Base-by-base conservation (phyloP, 37 sponge, comb jelly and placozoan species). In the Hexactinellida sp. region DNA sequence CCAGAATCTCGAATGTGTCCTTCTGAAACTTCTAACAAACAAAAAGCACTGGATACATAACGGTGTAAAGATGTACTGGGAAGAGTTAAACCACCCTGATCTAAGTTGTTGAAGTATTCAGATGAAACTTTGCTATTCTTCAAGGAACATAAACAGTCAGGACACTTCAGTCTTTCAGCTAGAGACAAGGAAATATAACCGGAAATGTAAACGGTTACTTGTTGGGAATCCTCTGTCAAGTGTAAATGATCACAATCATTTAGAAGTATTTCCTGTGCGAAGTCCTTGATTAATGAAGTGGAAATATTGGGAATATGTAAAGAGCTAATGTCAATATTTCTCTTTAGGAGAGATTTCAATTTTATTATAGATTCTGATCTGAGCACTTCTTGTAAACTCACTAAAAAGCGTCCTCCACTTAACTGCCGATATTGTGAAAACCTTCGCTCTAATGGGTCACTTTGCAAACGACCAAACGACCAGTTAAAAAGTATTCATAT, bases 281-380 rank as follows among this genome's bases (percentile, higher is more conserved):
- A 63, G 32, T 63, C 76, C 21, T 63, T 25, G 76, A 28, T 63
- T 25, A 23, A 63, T 63, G 76, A 63, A 63, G 3, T 63, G 13
- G 76, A 63, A 28, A 25, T 10, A 32, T 10, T n/a, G 21, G 76
- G 30, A 25, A 25, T 1, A 63, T n/a, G n/a, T 63, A 63, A 28
- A 63, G 76, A 63, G 30, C 28, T 63, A n/a, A 63, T 63, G 76
- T 63, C 76, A 63, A 63, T 63, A 63, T 63, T 63, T 63, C 76
- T 10, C 76, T 63, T 63, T 63, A 63, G n/a, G 76, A 63, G 76
- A 63, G 76, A 63, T 63, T 63, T 63, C 76, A 63, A 63, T 23
- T 63, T 63, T 10, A 63, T 63, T 32, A 32, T n/a, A 21, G 76
- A 63, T 23, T 28, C 76, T 25, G 76, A 63, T 63, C 76, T 63